Evolutionary conservation across 2,113 vertebrate genomes (phyloP), one percentile per base, ranked within the genome.

Genomic region (Melanerpes formicivorus): DNA sequence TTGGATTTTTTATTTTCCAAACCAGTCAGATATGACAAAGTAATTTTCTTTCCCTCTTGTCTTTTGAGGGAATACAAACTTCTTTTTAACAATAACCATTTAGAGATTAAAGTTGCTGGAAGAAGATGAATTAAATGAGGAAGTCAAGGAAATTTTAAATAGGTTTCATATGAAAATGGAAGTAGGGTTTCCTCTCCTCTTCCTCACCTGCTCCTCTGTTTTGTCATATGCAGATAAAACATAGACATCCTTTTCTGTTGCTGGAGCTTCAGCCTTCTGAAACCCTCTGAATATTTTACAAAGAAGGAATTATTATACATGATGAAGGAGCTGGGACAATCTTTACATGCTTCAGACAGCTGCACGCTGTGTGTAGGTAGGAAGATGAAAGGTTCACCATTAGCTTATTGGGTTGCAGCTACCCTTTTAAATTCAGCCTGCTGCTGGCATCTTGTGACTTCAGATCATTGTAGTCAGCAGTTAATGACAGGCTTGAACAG

Each of bases 1-100:
- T 98, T 99, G 99, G 98, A 98, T 99, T 99, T 98, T 98, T 90
- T 98, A 98, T 99, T 99, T 98, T 97, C 98, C 90, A 60, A 98
- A 96, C 97, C 98, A 98, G 98, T 98, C 98, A 99, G 98, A 98
- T 98, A 98, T 98, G 98, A 98, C 98, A 98, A 88, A 99, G 98
- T 98, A 98, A 98, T 99, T 99, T 99, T 98, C 98, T 95, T 97
- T 95, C 86, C 87, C 97, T 97, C 98, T 97, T 98, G 98, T 98
- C 97, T 98, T 98, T 97, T 86, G 96, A 97, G 96, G 94, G 96
- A 98, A 95, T 50, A 82, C 96, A 97, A 96, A 97, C 96, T 97
- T 89, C 94, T 97, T 97, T 92, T 67, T 46, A 44, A 96, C 97
- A 97, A 93, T 97, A 96, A 88, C 80, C 95, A 90, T 96, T 96